These are phyloP conservation scores for Malaclemys terrapin DNA, from an alignment of 2,113 vertebrate genomes.

Conservation along the genomic window DNA sequence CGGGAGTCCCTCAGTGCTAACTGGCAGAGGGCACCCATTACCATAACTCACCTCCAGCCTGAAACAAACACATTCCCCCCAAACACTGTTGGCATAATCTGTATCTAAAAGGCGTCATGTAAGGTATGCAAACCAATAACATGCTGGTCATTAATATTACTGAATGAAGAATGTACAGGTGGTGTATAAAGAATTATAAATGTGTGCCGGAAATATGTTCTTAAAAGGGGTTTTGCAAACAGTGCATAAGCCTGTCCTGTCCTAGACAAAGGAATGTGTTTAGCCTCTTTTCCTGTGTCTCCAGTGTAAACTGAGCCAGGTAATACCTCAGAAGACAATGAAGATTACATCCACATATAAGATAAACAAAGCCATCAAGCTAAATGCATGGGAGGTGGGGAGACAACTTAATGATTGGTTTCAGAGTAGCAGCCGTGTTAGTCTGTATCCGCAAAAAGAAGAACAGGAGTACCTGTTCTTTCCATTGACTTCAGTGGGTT, in stretches of 20 bases:
- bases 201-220: not conserved
- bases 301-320: no score
- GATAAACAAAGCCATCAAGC: no score
- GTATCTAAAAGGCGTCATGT: not conserved
- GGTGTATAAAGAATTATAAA: not conserved
- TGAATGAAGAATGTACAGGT: not conserved
- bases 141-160: not conserved
- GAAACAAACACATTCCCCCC: not conserved
- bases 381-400: no score
- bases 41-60: not conserved
- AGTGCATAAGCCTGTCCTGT: no score
- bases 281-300: no score
- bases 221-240: not conserved
- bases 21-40: not conserved
- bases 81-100: not conserved
- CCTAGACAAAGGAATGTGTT: no score
- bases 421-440: no score
- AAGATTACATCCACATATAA: no score
- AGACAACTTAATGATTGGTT: no score
- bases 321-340: no score
- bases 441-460: no score
- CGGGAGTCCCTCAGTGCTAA: not conserved
- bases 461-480: not conserved
- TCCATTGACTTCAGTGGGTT: not conserved
- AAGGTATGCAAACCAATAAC: not conserved